A percentile compares a stretch with the other conserved stretches of the same genome.
phyloP scores from a whole-genome alignment of 2,113 vertebrate genomes.

The Propithecus coquereli region DNA sequence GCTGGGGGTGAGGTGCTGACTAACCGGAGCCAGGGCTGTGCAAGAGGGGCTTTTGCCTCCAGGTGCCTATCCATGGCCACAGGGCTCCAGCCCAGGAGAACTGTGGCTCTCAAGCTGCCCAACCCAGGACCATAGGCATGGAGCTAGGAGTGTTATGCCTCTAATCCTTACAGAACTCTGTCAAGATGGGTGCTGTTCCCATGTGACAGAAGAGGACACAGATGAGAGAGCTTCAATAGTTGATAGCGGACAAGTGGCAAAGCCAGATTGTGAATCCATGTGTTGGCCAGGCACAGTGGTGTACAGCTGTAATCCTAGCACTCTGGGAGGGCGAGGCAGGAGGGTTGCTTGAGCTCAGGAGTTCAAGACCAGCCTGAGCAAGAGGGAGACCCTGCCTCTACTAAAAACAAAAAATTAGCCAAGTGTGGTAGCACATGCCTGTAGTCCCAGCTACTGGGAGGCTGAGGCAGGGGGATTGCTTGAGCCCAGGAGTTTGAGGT shows the following conservation, averaged over 20 bases:
- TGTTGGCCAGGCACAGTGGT: neutral
- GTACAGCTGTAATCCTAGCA: no score
- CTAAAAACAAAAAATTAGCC: no score
- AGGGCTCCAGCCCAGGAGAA: neutral
- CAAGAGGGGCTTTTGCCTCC: accelerated
- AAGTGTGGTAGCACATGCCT: no score
- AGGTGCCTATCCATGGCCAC: neutral
- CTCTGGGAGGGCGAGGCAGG: no score
- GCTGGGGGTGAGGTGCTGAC: neutral
- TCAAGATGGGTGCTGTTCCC: neutral
- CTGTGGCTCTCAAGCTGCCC: neutral
- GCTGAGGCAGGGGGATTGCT: no score
- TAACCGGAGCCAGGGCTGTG: no score
- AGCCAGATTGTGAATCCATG: neutral
- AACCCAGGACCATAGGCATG: neutral
- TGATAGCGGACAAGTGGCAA: neutral
- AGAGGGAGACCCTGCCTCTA: no score
- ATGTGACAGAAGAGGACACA: neutral
- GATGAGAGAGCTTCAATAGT: neutral
- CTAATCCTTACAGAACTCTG: neutral
- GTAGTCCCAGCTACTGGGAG: no score
- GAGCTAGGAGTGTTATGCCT: neutral
- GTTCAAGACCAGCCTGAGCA: no score
- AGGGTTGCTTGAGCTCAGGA: no score
- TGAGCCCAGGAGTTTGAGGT: no score